Base-by-base conservation (phyloP, 2,888 invertebrate genomes). In the Drosophila anceps region DNA sequence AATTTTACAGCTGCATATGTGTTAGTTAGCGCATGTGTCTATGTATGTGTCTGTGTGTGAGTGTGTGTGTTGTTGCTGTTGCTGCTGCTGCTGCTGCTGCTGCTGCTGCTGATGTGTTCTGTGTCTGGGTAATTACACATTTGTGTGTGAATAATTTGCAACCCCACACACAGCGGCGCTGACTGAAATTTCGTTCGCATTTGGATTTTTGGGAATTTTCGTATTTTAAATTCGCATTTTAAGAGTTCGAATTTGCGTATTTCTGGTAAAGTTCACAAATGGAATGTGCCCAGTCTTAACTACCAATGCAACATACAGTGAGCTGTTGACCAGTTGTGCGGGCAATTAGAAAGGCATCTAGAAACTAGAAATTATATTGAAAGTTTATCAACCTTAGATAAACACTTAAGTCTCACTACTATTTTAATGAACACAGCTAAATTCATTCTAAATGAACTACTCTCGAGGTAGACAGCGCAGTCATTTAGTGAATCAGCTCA, bases 111-210 rank as follows among this genome's bases (percentile, higher is more conserved):
- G 53, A 59, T 51, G 54, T 79, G 76, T 79, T 76, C 75, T 79
- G 81, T 77, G 81, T 73, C 89, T 89, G 91, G 85, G 85, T 90
- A 86, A 90, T 86, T 86, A 86, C 84, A 90, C 85, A 73, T 82
- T 87, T 84, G 80, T 86, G 82, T 90, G 90, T 86, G 90, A 90
- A 90, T 90, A 90, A 88, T 88, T 90, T 90, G 53, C 65, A 87
- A 81, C 78, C 90, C 78, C 70, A 37, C 62, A 51, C 50, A 54
- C 41, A 13, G 31, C 31, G 43, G 44, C 58, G 41, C 46, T 29
- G 46, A 79, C 51, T 41, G 43, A 66, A 63, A 59, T 58, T 50
- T 69, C 54, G 50, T 55, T 68, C 37, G 39, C 43, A 15, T 67
- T 54, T 43, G 48, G 27, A 29, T 48, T 73, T 73, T 74, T 57